phyloP scores from a whole-genome alignment of 2,113 vertebrate genomes.

The Sylvia atricapilla region DNA sequence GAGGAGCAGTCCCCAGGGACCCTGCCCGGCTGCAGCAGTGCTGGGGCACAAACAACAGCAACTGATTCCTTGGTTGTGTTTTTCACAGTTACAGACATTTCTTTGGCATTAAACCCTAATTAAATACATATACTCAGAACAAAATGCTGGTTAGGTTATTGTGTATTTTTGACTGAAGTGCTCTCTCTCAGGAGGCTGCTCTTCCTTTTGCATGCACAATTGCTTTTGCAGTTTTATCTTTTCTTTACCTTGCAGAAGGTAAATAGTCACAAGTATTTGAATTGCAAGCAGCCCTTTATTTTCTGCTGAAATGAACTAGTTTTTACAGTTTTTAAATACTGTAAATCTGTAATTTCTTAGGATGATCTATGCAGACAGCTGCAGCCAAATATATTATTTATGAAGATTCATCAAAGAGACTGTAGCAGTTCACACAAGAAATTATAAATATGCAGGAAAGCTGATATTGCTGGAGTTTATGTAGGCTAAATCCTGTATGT shows the following conservation, averaged over 20 bases:
- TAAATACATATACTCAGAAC: background rate
- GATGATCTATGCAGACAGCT: background rate
- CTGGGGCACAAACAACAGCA: background rate
- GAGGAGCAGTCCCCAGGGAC: background rate
- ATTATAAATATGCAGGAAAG: slow-evolving; percentile 14
- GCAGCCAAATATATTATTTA: slow-evolving; percentile 47
- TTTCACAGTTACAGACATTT: background rate
- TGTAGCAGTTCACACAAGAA: background rate
- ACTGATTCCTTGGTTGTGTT: background rate
- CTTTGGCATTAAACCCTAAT: background rate
- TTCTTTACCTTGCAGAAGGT: background rate
- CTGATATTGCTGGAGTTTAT: background rate
- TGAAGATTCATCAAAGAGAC: slow-evolving; percentile 31
- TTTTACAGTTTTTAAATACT: background rate
- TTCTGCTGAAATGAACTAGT: background rate
- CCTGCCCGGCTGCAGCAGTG: background rate
- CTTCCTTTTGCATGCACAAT: background rate
- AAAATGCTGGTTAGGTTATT: background rate
- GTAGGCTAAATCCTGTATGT: background rate
- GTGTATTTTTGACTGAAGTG: background rate
- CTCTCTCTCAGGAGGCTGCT: background rate
- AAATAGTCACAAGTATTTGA: background rate
- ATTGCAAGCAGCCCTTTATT: background rate
- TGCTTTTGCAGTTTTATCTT: background rate
- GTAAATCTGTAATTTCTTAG: background rate